Percentiles rank a stretch among this genome's conserved stretches.
These are phyloP conservation scores for Xiphias gladius DNA, from an alignment of 2,113 vertebrate species.

Conservation along the genomic window DNA sequence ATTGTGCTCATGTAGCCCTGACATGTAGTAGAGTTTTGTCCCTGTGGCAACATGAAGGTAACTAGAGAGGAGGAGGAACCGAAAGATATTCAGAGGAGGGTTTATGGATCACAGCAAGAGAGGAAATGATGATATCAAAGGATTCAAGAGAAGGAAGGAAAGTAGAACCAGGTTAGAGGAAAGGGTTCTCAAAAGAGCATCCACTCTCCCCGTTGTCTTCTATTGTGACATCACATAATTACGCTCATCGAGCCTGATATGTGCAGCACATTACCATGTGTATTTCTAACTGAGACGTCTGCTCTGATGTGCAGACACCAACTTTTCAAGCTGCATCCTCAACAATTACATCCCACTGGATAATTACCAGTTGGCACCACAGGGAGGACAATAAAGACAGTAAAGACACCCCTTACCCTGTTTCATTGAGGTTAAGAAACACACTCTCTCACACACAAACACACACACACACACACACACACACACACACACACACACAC, in stretches of 20 bases:
- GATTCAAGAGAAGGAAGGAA: neutral
- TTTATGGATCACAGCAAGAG: neutral
- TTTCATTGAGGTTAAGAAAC: conserved; percentile 43
- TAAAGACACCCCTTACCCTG: conserved; percentile 38
- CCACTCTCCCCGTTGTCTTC: neutral
- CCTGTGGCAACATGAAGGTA: conserved; percentile 22
- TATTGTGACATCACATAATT: conserved; percentile 26
- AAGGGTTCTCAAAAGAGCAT: neutral
- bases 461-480: conserved; percentile 11
- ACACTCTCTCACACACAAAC: conserved; percentile 6
- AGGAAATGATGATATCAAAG: conserved; percentile 15
- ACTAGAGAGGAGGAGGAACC: neutral
- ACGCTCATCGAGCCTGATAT: conserved; percentile 10
- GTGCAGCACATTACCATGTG: conserved; percentile 37
- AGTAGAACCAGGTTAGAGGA: conserved; percentile 4
- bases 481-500: conserved; percentile 8
- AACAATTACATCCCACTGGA: conserved; percentile 67
- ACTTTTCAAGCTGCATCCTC: conserved; percentile 61
- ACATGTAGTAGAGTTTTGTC: conserved; percentile 26
- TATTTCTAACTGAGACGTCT: conserved; percentile 46
- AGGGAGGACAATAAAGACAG: conserved; percentile 65
- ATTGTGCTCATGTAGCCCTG: conserved; percentile 46
- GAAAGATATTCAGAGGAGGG: too few species aligned
- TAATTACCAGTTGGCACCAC: conserved; percentile 68
- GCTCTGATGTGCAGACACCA: conserved; percentile 68